Conservation (phyloP, 37 sponge, comb jelly and placozoan genomes). For the Aphrocallistes beatrix region DNA sequence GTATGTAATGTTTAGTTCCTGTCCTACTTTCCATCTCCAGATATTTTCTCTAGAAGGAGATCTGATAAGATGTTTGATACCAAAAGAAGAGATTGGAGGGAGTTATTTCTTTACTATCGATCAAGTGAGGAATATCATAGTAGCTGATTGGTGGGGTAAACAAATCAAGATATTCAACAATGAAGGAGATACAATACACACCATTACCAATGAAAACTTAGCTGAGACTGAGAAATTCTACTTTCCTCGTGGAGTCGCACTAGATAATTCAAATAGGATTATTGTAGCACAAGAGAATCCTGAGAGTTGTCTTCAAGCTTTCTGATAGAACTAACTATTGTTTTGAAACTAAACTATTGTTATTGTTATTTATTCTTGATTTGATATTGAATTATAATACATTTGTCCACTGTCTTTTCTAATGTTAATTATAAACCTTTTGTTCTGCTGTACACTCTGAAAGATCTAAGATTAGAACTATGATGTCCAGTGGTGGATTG, state of each 20-base stretch:
- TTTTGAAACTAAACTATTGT: no score
- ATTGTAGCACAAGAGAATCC: background rate
- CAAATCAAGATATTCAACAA: conserved; percentile 5
- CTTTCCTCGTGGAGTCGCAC: background rate
- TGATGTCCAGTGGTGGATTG: no score
- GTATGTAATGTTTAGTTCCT: background rate
- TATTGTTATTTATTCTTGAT: no score
- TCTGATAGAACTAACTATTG: no score
- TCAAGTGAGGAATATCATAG: background rate
- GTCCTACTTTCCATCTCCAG: background rate
- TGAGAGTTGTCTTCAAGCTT: background rate
- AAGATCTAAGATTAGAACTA: no score
- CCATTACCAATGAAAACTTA: background rate
- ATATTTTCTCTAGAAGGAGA: conserved; percentile 13
- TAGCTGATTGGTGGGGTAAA: background rate
- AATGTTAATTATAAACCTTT: no score
- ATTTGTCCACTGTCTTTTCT: no score
- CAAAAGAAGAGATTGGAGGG: background rate
- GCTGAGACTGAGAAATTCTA: background rate
- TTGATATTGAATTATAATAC: no score
- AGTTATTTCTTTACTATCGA: background rate
- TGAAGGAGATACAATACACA: background rate
- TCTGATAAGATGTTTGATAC: background rate
- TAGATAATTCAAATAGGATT: background rate
- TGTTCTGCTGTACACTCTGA: no score